A percentile compares a stretch with the other conserved stretches of the same genome.
phyloP scores from a whole-genome alignment of 1,140 invertebrate genomes.

The Gryllus bimaculatus region DNA sequence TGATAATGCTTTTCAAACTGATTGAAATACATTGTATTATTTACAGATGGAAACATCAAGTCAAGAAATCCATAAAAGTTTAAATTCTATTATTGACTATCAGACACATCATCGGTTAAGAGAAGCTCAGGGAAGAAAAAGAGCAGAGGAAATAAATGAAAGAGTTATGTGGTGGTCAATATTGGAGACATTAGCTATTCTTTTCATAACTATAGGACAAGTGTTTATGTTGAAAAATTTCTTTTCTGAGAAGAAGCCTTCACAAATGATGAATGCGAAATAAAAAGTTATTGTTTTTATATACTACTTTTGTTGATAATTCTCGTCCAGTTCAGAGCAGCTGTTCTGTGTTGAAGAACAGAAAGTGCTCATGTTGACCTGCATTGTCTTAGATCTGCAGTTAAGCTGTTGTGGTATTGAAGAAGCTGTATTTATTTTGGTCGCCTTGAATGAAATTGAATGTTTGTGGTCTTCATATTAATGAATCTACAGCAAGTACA shows the following conservation, averaged over 20 bases:
- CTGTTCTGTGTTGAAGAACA: too few relatives aligned
- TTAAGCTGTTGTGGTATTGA: background rate
- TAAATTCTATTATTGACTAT: slow-evolving; percentile 81
- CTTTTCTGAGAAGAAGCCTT: slow-evolving; percentile 77
- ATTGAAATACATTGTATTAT: slow-evolving; percentile 1
- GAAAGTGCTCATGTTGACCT: background rate
- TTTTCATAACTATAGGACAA: slow-evolving; percentile 78
- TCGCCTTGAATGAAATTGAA: background rate
- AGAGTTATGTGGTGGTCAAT: slow-evolving; percentile 88
- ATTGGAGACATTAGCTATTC: slow-evolving; percentile 74
- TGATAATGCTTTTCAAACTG: background rate
- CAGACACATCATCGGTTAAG: slow-evolving; percentile 93
- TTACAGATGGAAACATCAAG: slow-evolving; percentile 84
- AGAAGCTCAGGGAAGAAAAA: slow-evolving; percentile 86
- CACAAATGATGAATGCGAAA: slow-evolving; percentile 27
- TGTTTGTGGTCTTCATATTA: background rate
- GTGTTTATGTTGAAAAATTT: slow-evolving; percentile 90
- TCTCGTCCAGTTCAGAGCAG: background rate
- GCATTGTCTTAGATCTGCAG: background rate
- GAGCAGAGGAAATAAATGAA: slow-evolving; percentile 92
- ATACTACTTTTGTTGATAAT: background rate
- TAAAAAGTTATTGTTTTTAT: background rate
- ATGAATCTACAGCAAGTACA: background rate
- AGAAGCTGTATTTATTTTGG: background rate
- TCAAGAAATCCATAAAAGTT: slow-evolving; percentile 76